These are phyloP conservation scores for Caenorhabditis doughertyi DNA, from an alignment of 2,888 invertebrate genomes.

Conservation along the genomic window DNA sequence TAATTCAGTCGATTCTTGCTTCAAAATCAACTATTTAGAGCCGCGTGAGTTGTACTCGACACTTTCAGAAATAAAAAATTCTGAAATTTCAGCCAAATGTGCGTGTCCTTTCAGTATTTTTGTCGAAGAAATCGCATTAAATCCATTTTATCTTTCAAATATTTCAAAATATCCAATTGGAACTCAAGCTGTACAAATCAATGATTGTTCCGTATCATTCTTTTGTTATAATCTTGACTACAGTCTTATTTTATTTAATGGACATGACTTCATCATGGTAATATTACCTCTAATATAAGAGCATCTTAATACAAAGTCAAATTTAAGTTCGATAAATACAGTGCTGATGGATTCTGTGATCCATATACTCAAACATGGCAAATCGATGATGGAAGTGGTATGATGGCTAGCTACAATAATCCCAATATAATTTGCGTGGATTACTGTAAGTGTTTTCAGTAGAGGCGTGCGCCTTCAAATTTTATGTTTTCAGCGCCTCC, in stretches of 20 bases:
- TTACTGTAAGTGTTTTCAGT: background rate
- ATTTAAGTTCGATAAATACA: background rate
- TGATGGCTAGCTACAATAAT: background rate
- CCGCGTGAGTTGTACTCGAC: background rate
- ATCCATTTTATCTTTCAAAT: too few relatives aligned
- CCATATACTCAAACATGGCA: slow-evolving; percentile 4
- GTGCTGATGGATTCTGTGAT: slow-evolving; percentile 17
- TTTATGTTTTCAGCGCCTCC: too few relatives aligned
- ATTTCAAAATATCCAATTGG: background rate
- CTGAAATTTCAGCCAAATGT: background rate
- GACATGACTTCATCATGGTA: background rate
- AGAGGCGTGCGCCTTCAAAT: too few relatives aligned
- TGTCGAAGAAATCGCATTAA: too few relatives aligned
- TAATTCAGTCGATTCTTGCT: background rate
- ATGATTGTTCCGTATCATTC: too few relatives aligned
- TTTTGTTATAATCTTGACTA: too few relatives aligned
- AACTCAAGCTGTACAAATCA: too few relatives aligned
- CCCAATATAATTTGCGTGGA: background rate
- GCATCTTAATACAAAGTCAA: background rate
- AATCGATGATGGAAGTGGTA: background rate
- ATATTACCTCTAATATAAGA: background rate
- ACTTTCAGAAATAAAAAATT: background rate
- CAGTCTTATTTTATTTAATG: too few relatives aligned
- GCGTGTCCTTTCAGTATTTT: background rate
- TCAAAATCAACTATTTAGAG: background rate